These are phyloP conservation scores for Lasioglossum malachurum DNA, from an alignment of 2,888 invertebrate genomes.

Conservation along the genomic window DNA sequence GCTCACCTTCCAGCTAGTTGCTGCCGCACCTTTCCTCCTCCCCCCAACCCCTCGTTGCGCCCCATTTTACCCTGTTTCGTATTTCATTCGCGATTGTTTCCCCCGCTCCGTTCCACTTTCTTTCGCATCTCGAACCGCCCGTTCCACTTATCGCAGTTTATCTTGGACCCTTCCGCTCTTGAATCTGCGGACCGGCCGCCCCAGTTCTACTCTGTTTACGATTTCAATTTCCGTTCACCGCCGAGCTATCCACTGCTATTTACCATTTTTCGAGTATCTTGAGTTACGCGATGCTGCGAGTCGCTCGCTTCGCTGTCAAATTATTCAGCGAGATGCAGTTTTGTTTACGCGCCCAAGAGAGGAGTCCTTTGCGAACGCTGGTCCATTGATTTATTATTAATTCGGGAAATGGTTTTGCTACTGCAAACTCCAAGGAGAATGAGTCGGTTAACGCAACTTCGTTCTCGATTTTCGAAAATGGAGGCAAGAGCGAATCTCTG, in stretches of 20 bases:
- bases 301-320: background rate
- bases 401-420: background rate
- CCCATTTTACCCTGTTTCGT: conserved; percentile 32
- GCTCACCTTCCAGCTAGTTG: conserved; percentile 38
- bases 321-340: background rate
- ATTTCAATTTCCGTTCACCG: background rate
- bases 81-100: conserved; percentile 46
- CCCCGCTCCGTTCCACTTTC: background rate
- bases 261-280: conserved; percentile 7
- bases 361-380: background rate
- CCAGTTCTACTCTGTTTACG: background rate
- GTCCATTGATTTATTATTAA: background rate
- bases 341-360: background rate
- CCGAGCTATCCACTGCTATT: background rate
- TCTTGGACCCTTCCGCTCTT: conserved; percentile 1
- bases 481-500: background rate
- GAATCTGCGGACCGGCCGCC: background rate
- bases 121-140: background rate
- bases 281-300: background rate
- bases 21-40: background rate
- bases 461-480: background rate
- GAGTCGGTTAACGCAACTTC: background rate
- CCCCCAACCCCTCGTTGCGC: background rate
- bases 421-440: background rate
- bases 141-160: conserved; percentile 13